phyloP scores from a whole-genome alignment of 2,113 vertebrate species.

The Picathartes gymnocephalus region DNA sequence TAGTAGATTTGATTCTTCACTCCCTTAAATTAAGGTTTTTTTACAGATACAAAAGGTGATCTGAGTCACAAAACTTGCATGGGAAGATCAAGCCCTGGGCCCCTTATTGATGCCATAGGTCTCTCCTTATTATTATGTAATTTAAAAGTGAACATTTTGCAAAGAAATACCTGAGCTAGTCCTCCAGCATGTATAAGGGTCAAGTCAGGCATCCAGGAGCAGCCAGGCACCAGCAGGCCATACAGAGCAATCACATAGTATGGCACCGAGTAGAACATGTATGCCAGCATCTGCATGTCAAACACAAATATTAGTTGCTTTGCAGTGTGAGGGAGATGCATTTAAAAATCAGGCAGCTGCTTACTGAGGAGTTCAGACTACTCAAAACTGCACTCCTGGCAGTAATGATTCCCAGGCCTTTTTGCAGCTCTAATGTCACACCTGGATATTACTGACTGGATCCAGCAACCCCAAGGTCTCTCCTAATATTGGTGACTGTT shows the following conservation, averaged over 20 bases:
- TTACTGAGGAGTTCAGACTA: not conserved
- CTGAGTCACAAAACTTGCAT: not conserved
- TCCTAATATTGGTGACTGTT: not conserved
- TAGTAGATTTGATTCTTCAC: not conserved
- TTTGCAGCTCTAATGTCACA: not conserved
- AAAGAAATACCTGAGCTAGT: slow-evolving; percentile 83
- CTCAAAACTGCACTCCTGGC: not conserved
- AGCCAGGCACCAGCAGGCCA: slow-evolving; percentile 87
- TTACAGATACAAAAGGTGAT: not conserved
- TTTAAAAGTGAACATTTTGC: not conserved
- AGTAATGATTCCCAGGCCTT: not conserved
- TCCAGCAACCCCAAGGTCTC: not conserved
- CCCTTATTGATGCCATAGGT: not conserved
- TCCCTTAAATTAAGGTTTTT: not conserved
- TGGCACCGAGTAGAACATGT: slow-evolving; percentile 90
- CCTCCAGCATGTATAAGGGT: slow-evolving; percentile 89
- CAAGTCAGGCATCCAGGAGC: slow-evolving; percentile 89
- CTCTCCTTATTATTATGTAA: not conserved
- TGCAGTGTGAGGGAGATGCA: not conserved
- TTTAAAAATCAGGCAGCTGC: not conserved
- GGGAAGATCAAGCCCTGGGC: not conserved
- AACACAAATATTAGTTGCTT: not conserved
- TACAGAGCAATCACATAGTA: slow-evolving; percentile 83
- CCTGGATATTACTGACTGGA: not conserved
- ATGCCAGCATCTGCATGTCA: slow-evolving; percentile 83